These are phyloP conservation scores for Ischnura elegans DNA, from an alignment of 2,888 invertebrate species.

Conservation along the genomic window DNA sequence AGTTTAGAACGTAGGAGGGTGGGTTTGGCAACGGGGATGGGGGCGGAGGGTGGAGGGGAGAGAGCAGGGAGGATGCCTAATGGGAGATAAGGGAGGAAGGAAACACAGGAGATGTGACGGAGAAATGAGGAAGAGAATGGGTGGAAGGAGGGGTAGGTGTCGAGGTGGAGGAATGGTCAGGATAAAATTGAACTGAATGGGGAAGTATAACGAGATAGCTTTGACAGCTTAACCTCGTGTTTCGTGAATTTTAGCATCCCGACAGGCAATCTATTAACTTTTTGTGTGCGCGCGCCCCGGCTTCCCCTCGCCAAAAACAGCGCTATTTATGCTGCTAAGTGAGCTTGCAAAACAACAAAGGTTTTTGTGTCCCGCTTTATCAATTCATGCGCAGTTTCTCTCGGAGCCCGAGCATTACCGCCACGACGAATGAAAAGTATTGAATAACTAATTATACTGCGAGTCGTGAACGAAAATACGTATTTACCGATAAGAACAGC, in stretches of 20 bases:
- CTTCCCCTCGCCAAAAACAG: not conserved
- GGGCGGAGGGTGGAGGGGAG: not conserved
- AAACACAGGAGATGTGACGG: slow-evolving; percentile 5
- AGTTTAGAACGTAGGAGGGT: not conserved
- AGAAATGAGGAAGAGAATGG: not conserved
- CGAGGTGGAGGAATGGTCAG: slow-evolving; percentile 3
- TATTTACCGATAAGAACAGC: not conserved
- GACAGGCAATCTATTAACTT: slow-evolving; percentile 38
- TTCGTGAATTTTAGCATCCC: slow-evolving; percentile 49
- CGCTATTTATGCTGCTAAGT: slow-evolving; percentile 21
- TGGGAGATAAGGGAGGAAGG: slow-evolving; percentile 24
- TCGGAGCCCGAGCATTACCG: not conserved
- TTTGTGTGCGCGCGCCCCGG: not conserved
- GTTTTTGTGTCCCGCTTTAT: not conserved
- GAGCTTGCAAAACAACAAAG: not conserved
- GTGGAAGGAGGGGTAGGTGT: not conserved
- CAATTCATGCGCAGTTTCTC: not conserved
- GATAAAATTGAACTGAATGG: slow-evolving; percentile 56
- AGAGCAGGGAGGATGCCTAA: not conserved
- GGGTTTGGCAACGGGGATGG: not conserved
- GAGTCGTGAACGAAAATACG: not conserved
- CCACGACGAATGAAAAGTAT: not conserved
- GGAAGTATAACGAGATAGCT: slow-evolving; percentile 60
- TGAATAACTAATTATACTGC: not conserved
- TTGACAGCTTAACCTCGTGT: slow-evolving; percentile 42